Evolutionary conservation across 2,797 vertebrate species (phyloP).

Genomic region (Antrozous pallidus): DNA sequence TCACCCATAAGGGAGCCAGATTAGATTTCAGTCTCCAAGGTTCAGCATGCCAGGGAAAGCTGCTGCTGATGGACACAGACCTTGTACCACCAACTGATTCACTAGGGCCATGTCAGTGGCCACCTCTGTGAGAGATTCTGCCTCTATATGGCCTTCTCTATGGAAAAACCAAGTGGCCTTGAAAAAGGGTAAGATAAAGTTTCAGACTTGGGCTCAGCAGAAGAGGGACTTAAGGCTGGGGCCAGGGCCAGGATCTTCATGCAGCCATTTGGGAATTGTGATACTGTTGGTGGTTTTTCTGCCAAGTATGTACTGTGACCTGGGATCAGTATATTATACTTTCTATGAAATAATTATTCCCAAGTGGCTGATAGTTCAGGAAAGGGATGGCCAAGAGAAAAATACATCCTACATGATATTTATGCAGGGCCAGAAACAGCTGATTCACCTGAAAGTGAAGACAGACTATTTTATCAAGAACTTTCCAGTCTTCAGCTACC

Average conservation of each 20-base stretch:
- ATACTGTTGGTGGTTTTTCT: slow-evolving; percentile 20
- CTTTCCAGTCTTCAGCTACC: slow-evolving; percentile 72
- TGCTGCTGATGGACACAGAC: neutral
- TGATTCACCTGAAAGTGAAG: slow-evolving; percentile 59
- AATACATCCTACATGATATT: slow-evolving; percentile 54
- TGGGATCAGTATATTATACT: neutral
- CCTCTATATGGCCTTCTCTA: neutral
- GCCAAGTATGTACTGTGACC: slow-evolving; percentile 2
- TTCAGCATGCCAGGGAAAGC: neutral
- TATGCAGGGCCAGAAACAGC: slow-evolving; percentile 35
- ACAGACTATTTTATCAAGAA: slow-evolving; percentile 39
- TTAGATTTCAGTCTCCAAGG: neutral
- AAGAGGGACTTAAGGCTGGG: neutral
- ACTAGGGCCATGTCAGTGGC: neutral
- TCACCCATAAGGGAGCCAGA: neutral
- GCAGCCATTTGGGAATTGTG: neutral
- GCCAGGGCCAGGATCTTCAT: neutral
- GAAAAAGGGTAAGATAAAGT: neutral
- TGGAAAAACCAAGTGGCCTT: neutral
- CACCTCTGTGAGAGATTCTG: neutral
- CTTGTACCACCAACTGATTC: neutral
- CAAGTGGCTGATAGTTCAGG: neutral
- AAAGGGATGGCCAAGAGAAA: accelerated
- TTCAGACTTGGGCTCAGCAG: neutral
- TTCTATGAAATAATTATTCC: slow-evolving; percentile 68